Conservation (phyloP, 2,888 invertebrate species). For the Atrina japonica region DNA sequence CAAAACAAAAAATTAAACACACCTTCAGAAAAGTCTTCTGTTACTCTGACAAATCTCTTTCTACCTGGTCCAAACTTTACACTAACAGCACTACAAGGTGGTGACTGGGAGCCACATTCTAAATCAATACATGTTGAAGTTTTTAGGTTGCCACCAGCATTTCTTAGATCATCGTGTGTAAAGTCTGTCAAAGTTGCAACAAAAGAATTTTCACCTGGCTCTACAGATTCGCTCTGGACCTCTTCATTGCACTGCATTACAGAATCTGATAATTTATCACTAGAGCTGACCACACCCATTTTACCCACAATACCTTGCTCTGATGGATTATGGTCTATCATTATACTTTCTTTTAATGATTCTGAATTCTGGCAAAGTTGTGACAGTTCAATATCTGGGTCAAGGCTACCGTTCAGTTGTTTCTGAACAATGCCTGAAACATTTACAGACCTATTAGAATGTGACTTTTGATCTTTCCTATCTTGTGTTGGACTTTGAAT, state of each 20-base stretch:
- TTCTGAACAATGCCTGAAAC: too few relatives aligned
- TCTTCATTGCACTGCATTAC: too few relatives aligned
- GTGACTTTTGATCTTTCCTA: not conserved
- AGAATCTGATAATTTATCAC: too few relatives aligned
- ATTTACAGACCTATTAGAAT: not conserved
- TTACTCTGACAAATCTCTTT: slow-evolving; percentile 13
- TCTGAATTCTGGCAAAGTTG: slow-evolving; percentile 52
- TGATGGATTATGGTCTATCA: slow-evolving; percentile 22
- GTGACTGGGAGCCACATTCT: slow-evolving; percentile 53
- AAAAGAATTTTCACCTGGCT: not conserved
- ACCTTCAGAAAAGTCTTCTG: slow-evolving; percentile 24
- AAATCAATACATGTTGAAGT: slow-evolving; percentile 53
- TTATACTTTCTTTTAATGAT: slow-evolving; percentile 15
- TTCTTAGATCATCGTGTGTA: slow-evolving; percentile 16
- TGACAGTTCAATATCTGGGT: slow-evolving; percentile 58
- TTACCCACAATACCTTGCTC: too few relatives aligned
- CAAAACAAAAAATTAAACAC: too few relatives aligned
- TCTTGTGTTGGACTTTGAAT: not conserved
- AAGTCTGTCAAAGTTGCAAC: slow-evolving; percentile 22
- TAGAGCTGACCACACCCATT: too few relatives aligned
- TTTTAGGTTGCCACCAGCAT: not conserved
- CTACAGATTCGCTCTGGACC: too few relatives aligned
- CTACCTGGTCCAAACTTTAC: slow-evolving; percentile 51
- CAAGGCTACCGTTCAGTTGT: slow-evolving; percentile 57
- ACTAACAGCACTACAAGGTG: slow-evolving; percentile 48